Base-by-base conservation (phyloP, 92 coral and sea anemone genomes). In the Diadumene lineata region DNA sequence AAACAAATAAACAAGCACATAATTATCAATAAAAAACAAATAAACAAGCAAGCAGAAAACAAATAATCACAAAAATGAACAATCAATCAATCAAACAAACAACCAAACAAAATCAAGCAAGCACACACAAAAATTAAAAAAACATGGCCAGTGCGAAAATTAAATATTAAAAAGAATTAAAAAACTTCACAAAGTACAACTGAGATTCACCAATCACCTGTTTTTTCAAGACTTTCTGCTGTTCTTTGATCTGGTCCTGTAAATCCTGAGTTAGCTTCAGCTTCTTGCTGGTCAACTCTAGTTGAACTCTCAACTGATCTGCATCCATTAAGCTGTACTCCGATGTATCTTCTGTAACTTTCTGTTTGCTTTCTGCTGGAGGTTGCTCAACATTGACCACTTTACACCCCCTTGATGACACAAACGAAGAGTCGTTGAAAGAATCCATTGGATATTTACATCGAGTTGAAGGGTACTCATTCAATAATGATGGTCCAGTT, bases 221-320 rank as follows among this genome's bases (percentile, higher is more conserved):
- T 72, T 79, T 85, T 34, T 82, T 81, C 15, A 89, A 70, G 4
- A 85, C 78, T 63, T 69, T 85, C n/a, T 90, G 93, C 29, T 91
- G 97, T 43, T 91, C 98, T 63, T 83, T 88, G 82, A 82, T 80
- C 76, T 81, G 88, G 62, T 89, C 93, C 23, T 78, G 87, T 50
- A 92, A 72, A 26, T 80, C 86, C 61, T 74, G 92, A 7, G 92
- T 89, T 16, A 87, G 69, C 60, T 75, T 87, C 0, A 84, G 50
- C 74, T 91, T 91, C 79, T 91, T 90, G 38, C 80, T 60, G 26
- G 78, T 70, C 70, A 84, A 73, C 58, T 82, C 86, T 57, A 79
- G 75, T 79, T 84, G 84, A n/a, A 83, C 50, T 29, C 84, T 60
- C 24, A 89, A 66, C 56, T 72, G 81, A 60, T 83, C 88, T 31